Base-by-base conservation (phyloP, 2,797 vertebrate genomes). In the Gymnoscopelus microlampas region DNA sequence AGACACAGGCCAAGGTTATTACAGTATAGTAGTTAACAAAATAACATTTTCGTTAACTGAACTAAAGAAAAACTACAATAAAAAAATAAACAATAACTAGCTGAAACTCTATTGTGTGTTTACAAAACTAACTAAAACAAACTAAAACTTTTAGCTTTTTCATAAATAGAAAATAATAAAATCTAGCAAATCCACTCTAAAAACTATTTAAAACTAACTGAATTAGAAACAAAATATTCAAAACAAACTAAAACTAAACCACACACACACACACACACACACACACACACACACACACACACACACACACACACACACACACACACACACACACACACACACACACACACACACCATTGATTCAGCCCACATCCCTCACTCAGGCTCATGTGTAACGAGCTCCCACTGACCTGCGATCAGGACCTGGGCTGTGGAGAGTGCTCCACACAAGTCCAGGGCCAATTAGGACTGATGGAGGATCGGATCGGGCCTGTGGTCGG, bases 401-500 rank as follows among this genome's bases (percentile, higher is more conserved):
- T 58, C 80, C 78, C 56, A 32, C 79, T 79, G 87, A 85, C 82
- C 83, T 64, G 19, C 62, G 69, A 82, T 88, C 75, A 80, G 82
- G 65, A 15, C 23, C 23, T 63, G 39, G 76, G 78, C 71, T 55
- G 65, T 63, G 65, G 82, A 70, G 72, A 88, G 85, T 90, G 87
- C 82, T 68, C 56, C 67, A 78, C 77, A 57, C 76, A 64, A 77
- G 80, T 70, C 84, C 79, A 3, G 47, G 68, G 59, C 72, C 73
- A 74, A 89, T 93, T 93, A 93, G 75, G 75, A 71, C 67, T 85
- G 85, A 89, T 79, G 65, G 76, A 71, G 29, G 68, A 72, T 78
- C 70, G 56, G 83, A 64, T 50, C 15, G 24, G 72, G 61, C 76
- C 50, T 70, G 70, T 66, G 69, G 63, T 70, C 54, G 58, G 63